Percentiles rank a stretch among this genome's conserved stretches.
Evolutionary conservation across 1,140 invertebrate genomes (phyloP).

Genomic region (Cataglyphis hispanica): DNA sequence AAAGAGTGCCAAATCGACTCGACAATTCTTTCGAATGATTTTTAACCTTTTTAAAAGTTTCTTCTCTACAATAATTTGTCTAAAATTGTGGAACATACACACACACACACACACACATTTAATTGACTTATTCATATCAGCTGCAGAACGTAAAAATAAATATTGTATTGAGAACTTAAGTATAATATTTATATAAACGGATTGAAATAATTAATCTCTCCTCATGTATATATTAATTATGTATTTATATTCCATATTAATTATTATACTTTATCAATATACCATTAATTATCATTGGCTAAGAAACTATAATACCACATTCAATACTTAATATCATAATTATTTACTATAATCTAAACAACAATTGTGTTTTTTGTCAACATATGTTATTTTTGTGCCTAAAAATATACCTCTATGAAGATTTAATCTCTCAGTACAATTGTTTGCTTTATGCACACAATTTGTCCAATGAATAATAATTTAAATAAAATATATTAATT

Average conservation of each 20-base stretch:
- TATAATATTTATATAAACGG: neutral
- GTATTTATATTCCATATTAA: no score
- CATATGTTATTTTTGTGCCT: neutral
- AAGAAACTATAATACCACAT: constrained; percentile 7
- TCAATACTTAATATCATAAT: constrained; percentile 14
- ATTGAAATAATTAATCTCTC: constrained; percentile 23
- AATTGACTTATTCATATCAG: neutral
- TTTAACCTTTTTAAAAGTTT: neutral
- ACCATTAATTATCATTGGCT: constrained; percentile 26
- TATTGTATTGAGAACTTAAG: neutral
- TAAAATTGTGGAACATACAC: neutral
- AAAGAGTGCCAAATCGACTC: neutral
- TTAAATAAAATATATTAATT: constrained; percentile 4
- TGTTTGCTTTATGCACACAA: neutral
- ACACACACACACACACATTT: neutral
- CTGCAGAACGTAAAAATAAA: neutral
- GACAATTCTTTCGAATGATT: neutral
- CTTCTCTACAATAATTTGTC: neutral
- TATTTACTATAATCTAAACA: neutral
- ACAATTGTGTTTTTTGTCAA: constrained; percentile 14
- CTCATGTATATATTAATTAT: constrained; percentile 1
- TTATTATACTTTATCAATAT: neutral
- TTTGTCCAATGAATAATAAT: neutral
- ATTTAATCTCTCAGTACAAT: neutral
- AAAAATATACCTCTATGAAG: neutral